phyloP scores from a whole-genome alignment of 1,140 invertebrate species.

The Acromyrmex heyeri region DNA sequence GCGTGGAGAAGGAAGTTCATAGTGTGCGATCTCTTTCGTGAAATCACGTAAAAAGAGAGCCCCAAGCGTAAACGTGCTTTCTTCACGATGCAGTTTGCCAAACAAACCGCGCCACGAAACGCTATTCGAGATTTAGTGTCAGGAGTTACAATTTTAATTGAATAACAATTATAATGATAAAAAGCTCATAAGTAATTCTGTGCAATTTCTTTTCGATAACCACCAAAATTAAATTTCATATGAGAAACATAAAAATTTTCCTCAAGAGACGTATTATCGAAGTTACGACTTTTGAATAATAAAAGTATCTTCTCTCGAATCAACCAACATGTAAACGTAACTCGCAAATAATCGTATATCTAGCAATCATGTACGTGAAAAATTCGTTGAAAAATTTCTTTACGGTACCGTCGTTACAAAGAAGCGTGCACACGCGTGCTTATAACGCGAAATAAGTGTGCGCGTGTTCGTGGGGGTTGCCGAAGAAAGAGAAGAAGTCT shows the following conservation, averaged over 20 bases:
- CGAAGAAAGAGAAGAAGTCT: slow-evolving; percentile 28
- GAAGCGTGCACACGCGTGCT: slow-evolving; percentile 15
- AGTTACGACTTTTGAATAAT: background rate
- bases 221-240: background rate
- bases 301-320: background rate
- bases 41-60: slow-evolving; percentile 59
- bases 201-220: background rate
- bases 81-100: slow-evolving; percentile 22
- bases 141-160: background rate
- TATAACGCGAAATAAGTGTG: slow-evolving; percentile 64
- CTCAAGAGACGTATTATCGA: background rate
- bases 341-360: slow-evolving; percentile 4
- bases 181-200: background rate
- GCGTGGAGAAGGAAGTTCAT: slow-evolving; percentile 71
- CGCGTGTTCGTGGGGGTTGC: slow-evolving; percentile 64
- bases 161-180: background rate
- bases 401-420: slow-evolving; percentile 55
- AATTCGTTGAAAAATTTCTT: slow-evolving; percentile 36
- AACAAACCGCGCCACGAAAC: slow-evolving; percentile 16
- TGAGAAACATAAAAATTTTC: background rate
- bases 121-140: background rate
- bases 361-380: background rate
- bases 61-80: slow-evolving; percentile 41
- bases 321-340: background rate
- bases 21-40: slow-evolving; percentile 66